Percentiles rank a stretch among this genome's conserved stretches.
These are phyloP conservation scores for Andrena bucephala DNA, from an alignment of 2,888 invertebrate species.

Conservation along the genomic window DNA sequence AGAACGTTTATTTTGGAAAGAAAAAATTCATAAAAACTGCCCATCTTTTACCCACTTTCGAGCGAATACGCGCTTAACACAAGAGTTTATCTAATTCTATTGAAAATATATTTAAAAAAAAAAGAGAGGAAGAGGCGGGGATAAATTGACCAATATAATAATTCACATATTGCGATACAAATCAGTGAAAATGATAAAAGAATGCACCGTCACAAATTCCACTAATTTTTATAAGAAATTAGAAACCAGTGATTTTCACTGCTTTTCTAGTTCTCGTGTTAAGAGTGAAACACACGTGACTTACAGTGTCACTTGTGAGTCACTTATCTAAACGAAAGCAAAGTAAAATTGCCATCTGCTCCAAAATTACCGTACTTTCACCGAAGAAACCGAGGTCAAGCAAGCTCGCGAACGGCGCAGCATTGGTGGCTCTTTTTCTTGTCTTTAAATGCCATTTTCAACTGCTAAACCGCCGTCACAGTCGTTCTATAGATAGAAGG, in stretches of 20 bases:
- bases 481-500: slow-evolving; percentile 57
- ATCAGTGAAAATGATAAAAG: no score
- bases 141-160: no score
- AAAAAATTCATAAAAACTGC: no score
- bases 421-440: slow-evolving; percentile 29
- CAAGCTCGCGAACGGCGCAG: background rate
- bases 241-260: background rate
- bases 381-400: background rate
- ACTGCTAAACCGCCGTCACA: slow-evolving; percentile 14
- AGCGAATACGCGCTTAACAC: no score
- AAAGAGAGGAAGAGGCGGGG: no score
- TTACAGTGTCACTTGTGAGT: background rate
- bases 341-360: slow-evolving; percentile 8
- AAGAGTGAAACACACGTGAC: background rate
- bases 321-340: background rate
- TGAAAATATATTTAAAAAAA: no score
- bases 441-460: slow-evolving; percentile 32
- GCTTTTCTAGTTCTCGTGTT: background rate
- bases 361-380: slow-evolving; percentile 13
- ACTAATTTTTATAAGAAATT: no score
- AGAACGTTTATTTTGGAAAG: no score
- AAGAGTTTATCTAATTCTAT: no score
- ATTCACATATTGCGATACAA: no score
- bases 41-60: no score
- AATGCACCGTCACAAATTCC: no score